A percentile compares a stretch with the other conserved stretches of the same genome.
These are phyloP conservation scores for Silvanus unidentatus DNA, from an alignment of 2,888 invertebrate genomes.

Conservation along the genomic window DNA sequence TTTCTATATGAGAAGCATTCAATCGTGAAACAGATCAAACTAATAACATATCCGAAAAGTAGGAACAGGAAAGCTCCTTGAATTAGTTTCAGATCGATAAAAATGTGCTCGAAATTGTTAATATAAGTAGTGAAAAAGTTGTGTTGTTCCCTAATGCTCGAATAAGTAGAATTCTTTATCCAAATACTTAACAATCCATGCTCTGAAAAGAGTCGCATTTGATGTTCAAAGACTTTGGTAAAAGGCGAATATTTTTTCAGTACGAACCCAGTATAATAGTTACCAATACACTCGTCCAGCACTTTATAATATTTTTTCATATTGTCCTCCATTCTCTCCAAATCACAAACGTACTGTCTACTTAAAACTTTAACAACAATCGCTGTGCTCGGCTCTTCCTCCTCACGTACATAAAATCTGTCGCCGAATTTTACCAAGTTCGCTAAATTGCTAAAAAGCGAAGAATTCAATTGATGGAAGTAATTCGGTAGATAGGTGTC, in stretches of 20 bases:
- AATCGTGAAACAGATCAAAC: neutral
- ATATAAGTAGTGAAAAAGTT: neutral
- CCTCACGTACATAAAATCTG: too few species aligned
- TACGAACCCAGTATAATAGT: constrained; percentile 1
- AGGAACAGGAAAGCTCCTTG: neutral
- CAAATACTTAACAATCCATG: neutral
- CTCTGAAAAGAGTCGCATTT: neutral
- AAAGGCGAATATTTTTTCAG: neutral
- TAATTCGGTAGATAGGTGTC: constrained; percentile 2
- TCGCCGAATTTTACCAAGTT: constrained; percentile 9
- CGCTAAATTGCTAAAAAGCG: constrained; percentile 11
- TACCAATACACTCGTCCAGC: neutral
- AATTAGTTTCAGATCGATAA: neutral
- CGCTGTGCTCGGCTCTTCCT: neutral
- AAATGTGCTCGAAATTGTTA: neutral
- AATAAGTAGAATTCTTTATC: neutral
- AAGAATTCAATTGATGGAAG: constrained; percentile 9
- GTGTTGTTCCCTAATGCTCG: neutral
- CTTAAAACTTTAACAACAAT: neutral
- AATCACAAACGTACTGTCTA: neutral
- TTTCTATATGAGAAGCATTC: neutral
- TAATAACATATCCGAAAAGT: neutral
- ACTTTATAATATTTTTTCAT: neutral
- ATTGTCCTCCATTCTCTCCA: neutral
- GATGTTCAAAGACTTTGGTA: neutral